These are phyloP conservation scores for Danio albolineatus DNA, from an alignment of 2,797 vertebrate genomes.

Conservation along the genomic window DNA sequence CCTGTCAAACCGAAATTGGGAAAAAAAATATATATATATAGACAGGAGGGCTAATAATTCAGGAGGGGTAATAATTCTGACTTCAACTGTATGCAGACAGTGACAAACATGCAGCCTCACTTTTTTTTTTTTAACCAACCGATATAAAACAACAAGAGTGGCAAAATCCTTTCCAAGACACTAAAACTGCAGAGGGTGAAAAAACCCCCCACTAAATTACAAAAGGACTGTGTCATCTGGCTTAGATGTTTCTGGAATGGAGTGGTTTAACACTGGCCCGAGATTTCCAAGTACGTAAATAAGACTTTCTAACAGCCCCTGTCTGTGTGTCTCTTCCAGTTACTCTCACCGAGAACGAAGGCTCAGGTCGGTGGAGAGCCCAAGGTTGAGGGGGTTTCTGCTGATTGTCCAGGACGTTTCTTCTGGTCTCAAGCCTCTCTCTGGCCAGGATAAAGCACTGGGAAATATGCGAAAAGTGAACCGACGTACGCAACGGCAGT, in stretches of 20 bases:
- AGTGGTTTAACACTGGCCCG: constrained; percentile 45
- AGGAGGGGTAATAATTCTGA: no score
- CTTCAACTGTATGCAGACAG: no score
- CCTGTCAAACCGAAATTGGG: no score
- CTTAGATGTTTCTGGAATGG: constrained; percentile 41
- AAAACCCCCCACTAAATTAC: not conserved
- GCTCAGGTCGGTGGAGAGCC: constrained; percentile 67
- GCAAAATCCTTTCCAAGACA: not conserved
- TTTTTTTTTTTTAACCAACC: no score
- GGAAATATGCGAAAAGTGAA: constrained; percentile 51
- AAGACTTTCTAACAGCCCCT: constrained; percentile 76
- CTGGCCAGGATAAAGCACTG: constrained; percentile 65
- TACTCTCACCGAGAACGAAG: constrained; percentile 71
- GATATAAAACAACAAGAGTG: not conserved
- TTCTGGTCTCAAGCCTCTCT: constrained; percentile 70
- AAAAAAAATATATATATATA: no score
- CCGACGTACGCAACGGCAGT: constrained; percentile 28
- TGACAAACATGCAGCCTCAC: no score
- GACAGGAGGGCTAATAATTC: no score
- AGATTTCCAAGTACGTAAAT: constrained; percentile 71
- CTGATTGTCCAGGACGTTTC: constrained; percentile 81
- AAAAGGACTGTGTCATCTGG: constrained; percentile 11
- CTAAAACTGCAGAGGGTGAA: not conserved
- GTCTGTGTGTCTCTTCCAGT: constrained; percentile 77
- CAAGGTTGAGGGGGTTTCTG: constrained; percentile 78